Base-by-base conservation (phyloP, 2,797 vertebrate species). In the Gymnodraco acuticeps region DNA sequence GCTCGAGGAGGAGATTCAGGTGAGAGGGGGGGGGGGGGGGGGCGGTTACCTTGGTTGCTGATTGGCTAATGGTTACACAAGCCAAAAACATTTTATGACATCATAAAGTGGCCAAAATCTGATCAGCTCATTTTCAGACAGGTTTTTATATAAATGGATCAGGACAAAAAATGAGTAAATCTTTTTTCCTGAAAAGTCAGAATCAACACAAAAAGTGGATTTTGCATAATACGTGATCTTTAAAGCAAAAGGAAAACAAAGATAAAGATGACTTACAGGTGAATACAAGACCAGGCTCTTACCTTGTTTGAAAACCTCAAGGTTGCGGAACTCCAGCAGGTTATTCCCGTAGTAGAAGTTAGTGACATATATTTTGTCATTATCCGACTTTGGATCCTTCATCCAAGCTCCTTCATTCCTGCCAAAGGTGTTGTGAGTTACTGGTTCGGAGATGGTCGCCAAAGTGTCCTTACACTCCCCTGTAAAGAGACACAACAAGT, bases 361-460 rank as follows among this genome's bases (percentile, higher is more conserved):
- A 72, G 98, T 97, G 48, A 99, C 95, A 0, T 98, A 99, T 70
- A 99, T 99, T 73, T 96, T 95, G 78, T 96, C 95, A 7, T 96
- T 95, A 42, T 73, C 90, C n/a, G 97, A 96, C 78, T 96, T 90
- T 0, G 98, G 97, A 78, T 99, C 98, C 93, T 99, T 99, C 98
- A 99, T 99, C 98, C 98, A 99, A 3, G 98, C 97, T 0, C 98
- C 98, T 83, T 99, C 98, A 0, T 94, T 98, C 72, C 92, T 95
- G 56, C 98, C 98, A 0, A 97, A 99, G 0, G 95, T 97, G 93
- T 99, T 98, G 87, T 98, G 97, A 33, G 96, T 96, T 65, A 95
- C 93, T 0, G 98, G 98, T 31, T 97, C 96, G 0, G 97, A 96
- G 87, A 99, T 98, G 1, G 96, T 97, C 77, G 98, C 97, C 81